Conservation (phyloP, 2,888 invertebrate species). For the Hypolimnas misippus region DNA sequence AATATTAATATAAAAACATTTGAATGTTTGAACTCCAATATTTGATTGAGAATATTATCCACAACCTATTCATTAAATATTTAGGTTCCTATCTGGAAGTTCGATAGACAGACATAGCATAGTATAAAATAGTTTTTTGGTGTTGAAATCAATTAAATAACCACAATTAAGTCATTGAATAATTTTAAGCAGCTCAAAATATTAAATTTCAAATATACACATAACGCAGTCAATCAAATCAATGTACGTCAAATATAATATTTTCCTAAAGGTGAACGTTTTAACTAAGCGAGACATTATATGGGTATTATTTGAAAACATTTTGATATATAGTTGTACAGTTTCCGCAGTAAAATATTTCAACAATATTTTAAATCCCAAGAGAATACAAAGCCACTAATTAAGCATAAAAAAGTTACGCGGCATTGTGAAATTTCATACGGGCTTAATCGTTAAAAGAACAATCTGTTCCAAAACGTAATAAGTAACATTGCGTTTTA, state of each 20-base stretch:
- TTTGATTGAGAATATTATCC: too few species aligned
- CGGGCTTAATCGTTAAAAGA: slow-evolving; percentile 7
- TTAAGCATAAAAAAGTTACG: slow-evolving; percentile 10
- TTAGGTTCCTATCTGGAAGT: too few species aligned
- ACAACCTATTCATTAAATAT: too few species aligned
- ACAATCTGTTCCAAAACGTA: not conserved
- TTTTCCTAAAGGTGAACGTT: not conserved
- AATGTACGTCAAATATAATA: not conserved
- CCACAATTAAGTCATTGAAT: not conserved
- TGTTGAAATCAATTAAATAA: not conserved
- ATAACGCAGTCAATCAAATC: not conserved
- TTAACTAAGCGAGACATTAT: too few species aligned
- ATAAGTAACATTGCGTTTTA: slow-evolving; percentile 1
- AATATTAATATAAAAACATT: too few species aligned
- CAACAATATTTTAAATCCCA: not conserved
- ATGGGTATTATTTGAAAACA: too few species aligned
- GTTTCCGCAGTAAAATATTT: not conserved
- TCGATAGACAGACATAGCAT: too few species aligned
- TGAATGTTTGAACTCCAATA: too few species aligned
- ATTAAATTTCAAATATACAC: not conserved
- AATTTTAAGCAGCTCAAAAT: not conserved
- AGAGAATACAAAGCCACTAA: slow-evolving; percentile 5
- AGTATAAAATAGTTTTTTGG: too few species aligned
- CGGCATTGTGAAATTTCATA: slow-evolving; percentile 5
- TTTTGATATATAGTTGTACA: too few species aligned